Conservation (phyloP, 2,113 vertebrate genomes). For the Coreoperca whiteheadi region DNA sequence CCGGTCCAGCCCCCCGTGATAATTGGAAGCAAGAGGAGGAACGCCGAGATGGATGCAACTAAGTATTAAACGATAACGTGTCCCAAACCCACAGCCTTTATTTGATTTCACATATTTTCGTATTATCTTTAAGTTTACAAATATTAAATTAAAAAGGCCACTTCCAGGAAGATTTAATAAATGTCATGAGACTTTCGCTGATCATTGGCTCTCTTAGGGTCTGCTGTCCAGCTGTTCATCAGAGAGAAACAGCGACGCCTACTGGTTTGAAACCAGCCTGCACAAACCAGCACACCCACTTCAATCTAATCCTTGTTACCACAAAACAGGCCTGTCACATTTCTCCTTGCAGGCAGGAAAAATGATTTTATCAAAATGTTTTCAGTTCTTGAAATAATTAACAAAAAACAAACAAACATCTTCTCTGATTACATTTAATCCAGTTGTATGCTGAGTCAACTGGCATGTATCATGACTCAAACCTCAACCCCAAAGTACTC, state of each 20-base stretch:
- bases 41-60: conserved; percentile 41
- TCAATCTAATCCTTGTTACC: neutral
- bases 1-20: conserved; percentile 56
- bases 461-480: conserved; percentile 1
- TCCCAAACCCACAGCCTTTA: neutral
- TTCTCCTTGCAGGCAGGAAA: conserved; percentile 43
- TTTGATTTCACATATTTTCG: neutral
- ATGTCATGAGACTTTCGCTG: conserved; percentile 11
- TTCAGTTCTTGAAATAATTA: conserved; percentile 29
- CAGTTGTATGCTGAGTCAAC: conserved; percentile 14
- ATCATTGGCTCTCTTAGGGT: conserved; percentile 15
- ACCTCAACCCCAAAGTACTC: neutral
- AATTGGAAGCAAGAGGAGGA: conserved; percentile 73
- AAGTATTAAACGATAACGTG: conserved; percentile 9
- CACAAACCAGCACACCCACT: neutral
- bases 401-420: neutral
- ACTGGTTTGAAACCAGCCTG: neutral
- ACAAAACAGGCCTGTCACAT: conserved; percentile 14
- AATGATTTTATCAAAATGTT: conserved; percentile 11
- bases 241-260: conserved; percentile 66
- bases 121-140: neutral
- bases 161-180: neutral
- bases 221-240: conserved; percentile 18
- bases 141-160: neutral
- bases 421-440: conserved; percentile 23